Conservation (phyloP, 2,113 vertebrate species). For the Morone chrysops region DNA sequence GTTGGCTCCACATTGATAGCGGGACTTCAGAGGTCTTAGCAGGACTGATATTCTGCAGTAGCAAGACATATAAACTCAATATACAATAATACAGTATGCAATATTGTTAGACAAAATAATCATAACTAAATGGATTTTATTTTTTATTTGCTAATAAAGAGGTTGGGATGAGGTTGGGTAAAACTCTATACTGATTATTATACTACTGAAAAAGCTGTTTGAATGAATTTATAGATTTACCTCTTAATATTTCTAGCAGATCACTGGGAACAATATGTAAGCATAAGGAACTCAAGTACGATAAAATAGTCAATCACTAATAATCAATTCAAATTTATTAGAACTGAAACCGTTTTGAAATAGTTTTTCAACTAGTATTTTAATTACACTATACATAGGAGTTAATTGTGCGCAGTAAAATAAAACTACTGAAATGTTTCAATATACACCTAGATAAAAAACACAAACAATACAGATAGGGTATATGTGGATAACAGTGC, state of each 20-base stretch:
- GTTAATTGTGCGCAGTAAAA: too few species aligned
- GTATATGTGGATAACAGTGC: too few species aligned
- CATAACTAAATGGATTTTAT: too few species aligned
- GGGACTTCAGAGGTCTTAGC: background rate
- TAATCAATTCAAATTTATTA: too few species aligned
- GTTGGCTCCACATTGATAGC: conserved; percentile 2
- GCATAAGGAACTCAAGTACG: too few species aligned
- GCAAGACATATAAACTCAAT: background rate
- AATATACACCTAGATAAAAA: background rate
- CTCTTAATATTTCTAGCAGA: background rate
- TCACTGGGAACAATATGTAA: too few species aligned
- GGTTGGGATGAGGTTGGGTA: background rate
- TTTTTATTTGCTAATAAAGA: background rate
- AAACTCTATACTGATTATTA: background rate
- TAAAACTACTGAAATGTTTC: background rate
- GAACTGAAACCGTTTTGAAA: too few species aligned
- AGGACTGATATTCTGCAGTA: background rate
- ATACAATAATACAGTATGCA: background rate
- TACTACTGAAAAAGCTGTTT: background rate
- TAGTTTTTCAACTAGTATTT: too few species aligned
- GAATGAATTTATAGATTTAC: background rate
- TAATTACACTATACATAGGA: too few species aligned
- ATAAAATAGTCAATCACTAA: too few species aligned
- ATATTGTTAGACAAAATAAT: background rate
- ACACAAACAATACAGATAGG: too few species aligned